These are phyloP conservation scores for Ancistrus triradiatus DNA, from an alignment of 2,113 vertebrate genomes.

Conservation along the genomic window DNA sequence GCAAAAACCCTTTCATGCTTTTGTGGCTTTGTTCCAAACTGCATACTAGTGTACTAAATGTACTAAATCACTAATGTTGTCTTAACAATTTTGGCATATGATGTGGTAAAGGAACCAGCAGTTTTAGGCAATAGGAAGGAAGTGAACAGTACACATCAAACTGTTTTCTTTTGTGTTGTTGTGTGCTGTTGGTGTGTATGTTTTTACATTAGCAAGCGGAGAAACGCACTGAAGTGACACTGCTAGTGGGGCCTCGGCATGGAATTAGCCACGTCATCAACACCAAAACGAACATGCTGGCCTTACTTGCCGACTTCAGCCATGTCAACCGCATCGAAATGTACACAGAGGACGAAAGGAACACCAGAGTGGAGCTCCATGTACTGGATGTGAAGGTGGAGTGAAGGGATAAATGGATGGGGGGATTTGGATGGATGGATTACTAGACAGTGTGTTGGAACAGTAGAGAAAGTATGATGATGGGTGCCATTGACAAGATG, in stretches of 20 bases:
- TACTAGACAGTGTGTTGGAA: no score
- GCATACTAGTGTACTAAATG: no score
- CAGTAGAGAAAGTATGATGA: neutral
- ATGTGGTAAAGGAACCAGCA: neutral
- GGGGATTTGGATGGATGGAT: neutral
- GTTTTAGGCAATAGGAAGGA: no score
- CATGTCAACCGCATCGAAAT: conserved; percentile 98
- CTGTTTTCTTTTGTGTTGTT: conserved; percentile 1
- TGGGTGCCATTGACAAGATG: no score
- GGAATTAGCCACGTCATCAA: conserved; percentile 98
- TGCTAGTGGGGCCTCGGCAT: conserved; percentile 89
- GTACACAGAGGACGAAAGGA: conserved; percentile 90
- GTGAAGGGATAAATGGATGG: neutral
- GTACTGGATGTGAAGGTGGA: conserved; percentile 93
- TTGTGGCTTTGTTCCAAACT: no score
- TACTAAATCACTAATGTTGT: no score
- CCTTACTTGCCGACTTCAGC: conserved; percentile 95
- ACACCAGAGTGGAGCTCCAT: conserved; percentile 88
- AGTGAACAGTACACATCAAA: no score
- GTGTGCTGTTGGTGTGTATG: neutral
- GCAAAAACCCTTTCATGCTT: no score
- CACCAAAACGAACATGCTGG: conserved; percentile 94
- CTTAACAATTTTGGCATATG: no score
- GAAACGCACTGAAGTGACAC: conserved; percentile 92
- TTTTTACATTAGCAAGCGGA: conserved; percentile 82